Percentiles rank a stretch among this genome's conserved stretches.
Conservation (phyloP, 92 coral and sea anemone species). For the Actinernus sp. region DNA sequence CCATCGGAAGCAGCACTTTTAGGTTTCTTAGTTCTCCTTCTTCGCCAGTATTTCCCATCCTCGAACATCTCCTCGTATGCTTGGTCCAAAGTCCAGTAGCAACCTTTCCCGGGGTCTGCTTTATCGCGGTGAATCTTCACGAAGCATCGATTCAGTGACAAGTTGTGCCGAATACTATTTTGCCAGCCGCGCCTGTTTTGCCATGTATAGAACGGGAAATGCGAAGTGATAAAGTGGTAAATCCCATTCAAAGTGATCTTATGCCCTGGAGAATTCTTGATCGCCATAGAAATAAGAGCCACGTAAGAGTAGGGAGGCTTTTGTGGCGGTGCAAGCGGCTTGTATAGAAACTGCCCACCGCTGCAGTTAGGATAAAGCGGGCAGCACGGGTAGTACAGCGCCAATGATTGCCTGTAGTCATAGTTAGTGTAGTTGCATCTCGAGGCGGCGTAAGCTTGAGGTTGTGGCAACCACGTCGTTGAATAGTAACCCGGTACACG, state of each 20-base stretch:
- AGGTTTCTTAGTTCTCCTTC: conserved; percentile 75
- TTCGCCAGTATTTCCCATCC: conserved; percentile 94
- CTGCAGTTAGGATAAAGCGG: conserved; percentile 31
- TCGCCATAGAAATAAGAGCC: conserved; percentile 98
- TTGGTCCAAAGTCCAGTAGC: conserved; percentile 96
- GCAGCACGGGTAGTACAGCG: conserved; percentile 19
- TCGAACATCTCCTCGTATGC: conserved; percentile 98
- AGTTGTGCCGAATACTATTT: conserved; percentile 97
- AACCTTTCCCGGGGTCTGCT: conserved; percentile 97
- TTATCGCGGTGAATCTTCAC: conserved; percentile 94
- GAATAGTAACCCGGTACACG: too few species aligned
- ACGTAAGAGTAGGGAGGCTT: conserved; percentile 98
- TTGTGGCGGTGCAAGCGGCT: conserved; percentile 74
- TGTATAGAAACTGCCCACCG: conserved; percentile 27
- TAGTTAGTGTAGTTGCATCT: too few species aligned
- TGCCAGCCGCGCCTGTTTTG: conserved; percentile 98
- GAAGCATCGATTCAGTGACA: conserved; percentile 95
- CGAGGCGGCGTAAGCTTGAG: too few species aligned
- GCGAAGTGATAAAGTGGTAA: conserved; percentile 95
- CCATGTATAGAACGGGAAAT: conserved; percentile 95
- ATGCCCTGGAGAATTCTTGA: conserved; percentile 90
- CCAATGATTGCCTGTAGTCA: not conserved
- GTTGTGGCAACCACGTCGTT: too few species aligned
- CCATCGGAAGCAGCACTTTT: not conserved
- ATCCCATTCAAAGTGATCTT: conserved; percentile 94